Conservation (phyloP, 2,797 vertebrate species). For the Agapornis canus region DNA sequence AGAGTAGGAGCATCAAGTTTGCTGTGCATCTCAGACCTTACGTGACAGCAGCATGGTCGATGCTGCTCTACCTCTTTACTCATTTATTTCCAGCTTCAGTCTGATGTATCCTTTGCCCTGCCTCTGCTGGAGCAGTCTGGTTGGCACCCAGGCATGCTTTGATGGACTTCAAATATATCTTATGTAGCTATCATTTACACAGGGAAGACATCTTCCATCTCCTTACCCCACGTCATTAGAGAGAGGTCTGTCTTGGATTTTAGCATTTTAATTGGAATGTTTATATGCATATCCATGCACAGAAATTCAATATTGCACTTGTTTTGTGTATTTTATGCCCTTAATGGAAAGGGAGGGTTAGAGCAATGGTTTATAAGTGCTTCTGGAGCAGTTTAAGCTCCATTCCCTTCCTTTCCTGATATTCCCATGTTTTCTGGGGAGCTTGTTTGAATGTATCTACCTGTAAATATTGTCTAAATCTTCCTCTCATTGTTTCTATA, state of each 20-base stretch:
- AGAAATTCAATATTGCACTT: background rate
- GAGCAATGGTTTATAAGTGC: background rate
- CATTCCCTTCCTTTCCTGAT: background rate
- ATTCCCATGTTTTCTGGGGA: background rate
- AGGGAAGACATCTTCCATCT: background rate
- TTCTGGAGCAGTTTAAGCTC: background rate
- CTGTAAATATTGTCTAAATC: background rate
- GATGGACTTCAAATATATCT: background rate
- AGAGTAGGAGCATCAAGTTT: background rate
- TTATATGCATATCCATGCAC: background rate
- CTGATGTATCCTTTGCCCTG: background rate
- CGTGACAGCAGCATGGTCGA: rapidly evolving
- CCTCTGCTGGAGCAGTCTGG: background rate
- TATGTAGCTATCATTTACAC: background rate
- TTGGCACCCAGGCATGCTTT: rapidly evolving
- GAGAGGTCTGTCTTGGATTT: background rate
- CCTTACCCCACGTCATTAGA: background rate
- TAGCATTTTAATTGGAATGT: background rate
- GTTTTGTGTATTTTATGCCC: background rate
- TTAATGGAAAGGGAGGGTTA: background rate
- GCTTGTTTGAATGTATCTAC: background rate
- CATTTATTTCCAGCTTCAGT: background rate
- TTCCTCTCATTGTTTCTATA: background rate
- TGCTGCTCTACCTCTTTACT: background rate
- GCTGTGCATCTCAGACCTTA: background rate